Evolutionary conservation across 1,140 invertebrate genomes (phyloP), one percentile per base, ranked within the genome.

Genomic region (Archivesica marissinica): DNA sequence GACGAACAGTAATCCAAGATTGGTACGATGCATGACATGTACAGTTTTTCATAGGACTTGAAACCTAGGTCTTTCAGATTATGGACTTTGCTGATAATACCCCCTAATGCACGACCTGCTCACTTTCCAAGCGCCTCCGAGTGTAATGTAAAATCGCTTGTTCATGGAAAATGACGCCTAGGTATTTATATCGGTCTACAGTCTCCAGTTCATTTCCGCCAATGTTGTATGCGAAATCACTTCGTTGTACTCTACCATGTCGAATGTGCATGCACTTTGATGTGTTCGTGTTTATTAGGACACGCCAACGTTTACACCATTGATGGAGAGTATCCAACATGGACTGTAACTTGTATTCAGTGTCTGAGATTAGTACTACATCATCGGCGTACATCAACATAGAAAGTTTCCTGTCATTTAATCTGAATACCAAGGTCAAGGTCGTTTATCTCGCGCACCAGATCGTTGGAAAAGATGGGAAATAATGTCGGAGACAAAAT

Each of bases 1-100:
- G 23, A 17, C 6, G 72, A 75, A 28, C 72, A 75, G 33, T 75
- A 75, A 75, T 52, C 72, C 39, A 75, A 23, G 15, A 75, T 44
- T 75, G 23, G 72, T 17, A 52, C 72, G 30, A 50, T 30, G 38
- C 72, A 75, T 0, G 38, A 44, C 25, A 33, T 23, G 35, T 28
- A 75, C 25, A 47, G 35, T 44, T 75, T 50, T 50, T 47, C 68
- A 66, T 39, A 66, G 7, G 61, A 35, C 41, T 38, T 66, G 41
- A n/a, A 38, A 38, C 61, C 61, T 39, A 66, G 20, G 11, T 30
- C 61, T 66, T 66, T 66, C 2, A 13, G 20, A n/a, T n/a, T n/a
- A 39, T 35, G 61, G 15, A 17, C 23, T 13, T 66, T 66, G 17
- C 17, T 35, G 20, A 66, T 66, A 15, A 52, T 23, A 11, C 50